Conservation (phyloP, 2,797 vertebrate species). For the Hippopotamyrus pictus region DNA sequence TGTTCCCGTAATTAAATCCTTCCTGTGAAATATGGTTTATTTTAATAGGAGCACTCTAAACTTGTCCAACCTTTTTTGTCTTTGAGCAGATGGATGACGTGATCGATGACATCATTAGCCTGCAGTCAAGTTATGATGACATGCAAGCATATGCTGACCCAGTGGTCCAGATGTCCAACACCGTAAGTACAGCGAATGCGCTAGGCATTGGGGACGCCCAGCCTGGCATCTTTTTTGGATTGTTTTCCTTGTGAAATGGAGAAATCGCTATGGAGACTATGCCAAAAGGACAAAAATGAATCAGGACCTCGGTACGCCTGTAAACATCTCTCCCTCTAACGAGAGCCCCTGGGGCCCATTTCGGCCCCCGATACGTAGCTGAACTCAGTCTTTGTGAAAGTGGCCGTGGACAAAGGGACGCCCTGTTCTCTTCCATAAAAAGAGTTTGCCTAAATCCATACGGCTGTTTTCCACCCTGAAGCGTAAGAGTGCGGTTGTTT, state of each 20-base stretch:
- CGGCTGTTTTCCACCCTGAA: constrained; percentile 4
- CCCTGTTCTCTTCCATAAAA: constrained; percentile 35
- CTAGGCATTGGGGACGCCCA: background rate
- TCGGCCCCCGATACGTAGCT: constrained; percentile 29
- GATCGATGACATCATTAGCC: constrained; percentile 92
- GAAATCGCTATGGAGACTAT: background rate
- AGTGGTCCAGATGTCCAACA: constrained; percentile 85
- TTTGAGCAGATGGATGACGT: constrained; percentile 83
- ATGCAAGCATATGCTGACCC: constrained; percentile 81
- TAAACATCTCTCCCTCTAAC: background rate
- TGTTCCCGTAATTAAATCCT: background rate
- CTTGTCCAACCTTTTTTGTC: background rate
- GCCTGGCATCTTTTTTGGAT: background rate
- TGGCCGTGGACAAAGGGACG: constrained; percentile 29
- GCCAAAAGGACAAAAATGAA: background rate
- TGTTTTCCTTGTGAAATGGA: background rate
- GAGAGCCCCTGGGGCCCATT: background rate
- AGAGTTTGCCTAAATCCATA: constrained; percentile 21
- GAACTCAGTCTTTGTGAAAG: constrained; percentile 12
- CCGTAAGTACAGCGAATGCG: constrained; percentile 62
- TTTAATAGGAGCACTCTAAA: background rate
- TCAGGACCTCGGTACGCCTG: background rate
- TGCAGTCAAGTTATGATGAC: constrained; percentile 79
- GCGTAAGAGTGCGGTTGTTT: background rate
- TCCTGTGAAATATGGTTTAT: background rate